Evolutionary conservation across 1,140 invertebrate species (phyloP).

Genomic region (Halyomorpha halys): DNA sequence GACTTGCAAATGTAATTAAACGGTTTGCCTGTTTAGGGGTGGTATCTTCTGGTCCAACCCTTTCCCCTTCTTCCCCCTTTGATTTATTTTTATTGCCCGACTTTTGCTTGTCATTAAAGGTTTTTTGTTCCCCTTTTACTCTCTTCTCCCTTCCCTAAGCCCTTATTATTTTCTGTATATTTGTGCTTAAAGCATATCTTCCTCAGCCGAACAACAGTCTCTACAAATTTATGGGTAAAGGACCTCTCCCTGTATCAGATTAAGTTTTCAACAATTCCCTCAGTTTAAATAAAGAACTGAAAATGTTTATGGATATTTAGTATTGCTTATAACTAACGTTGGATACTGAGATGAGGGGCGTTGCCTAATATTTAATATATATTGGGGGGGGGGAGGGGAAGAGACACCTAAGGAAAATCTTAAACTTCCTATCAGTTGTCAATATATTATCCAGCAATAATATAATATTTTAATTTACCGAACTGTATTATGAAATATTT

Average conservation of each 20-base stretch:
- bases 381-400: no score
- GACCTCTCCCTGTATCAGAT: background rate
- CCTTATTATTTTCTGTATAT: conserved; percentile 6
- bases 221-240: background rate
- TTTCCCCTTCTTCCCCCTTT: background rate
- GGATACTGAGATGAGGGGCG: no score
- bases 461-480: no score
- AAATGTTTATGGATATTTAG: no score
- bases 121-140: conserved; percentile 11
- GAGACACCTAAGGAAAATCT: no score
- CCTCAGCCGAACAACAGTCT: background rate
- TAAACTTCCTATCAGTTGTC: no score
- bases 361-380: no score
- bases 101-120: conserved; percentile 16
- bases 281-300: no score
- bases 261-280: background rate
- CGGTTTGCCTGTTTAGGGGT: conserved; percentile 8
- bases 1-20: conserved; percentile 16
- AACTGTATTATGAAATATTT: no score
- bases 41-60: background rate
- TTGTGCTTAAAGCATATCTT: conserved; percentile 1
- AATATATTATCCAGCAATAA: no score
- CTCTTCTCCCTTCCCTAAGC: background rate
- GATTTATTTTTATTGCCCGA: conserved; percentile 15
- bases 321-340: no score